A percentile compares a stretch with the other conserved stretches of the same genome.
Evolutionary conservation across 2,888 invertebrate species (phyloP).

Genomic region (Odiellus spinosus): DNA sequence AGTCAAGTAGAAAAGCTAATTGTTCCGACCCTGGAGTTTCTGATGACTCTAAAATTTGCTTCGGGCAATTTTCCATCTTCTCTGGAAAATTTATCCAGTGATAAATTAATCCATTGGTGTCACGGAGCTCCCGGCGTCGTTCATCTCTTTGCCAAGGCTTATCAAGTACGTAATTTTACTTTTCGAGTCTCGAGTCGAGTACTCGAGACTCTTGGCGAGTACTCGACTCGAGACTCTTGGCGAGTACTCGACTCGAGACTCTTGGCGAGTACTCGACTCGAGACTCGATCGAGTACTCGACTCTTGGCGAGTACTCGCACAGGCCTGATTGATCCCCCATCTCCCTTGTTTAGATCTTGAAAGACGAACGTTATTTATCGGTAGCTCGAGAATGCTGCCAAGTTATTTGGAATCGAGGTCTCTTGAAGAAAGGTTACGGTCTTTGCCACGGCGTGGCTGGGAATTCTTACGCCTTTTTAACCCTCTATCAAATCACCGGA

Average conservation of each 20-base stretch:
- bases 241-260: too few species aligned
- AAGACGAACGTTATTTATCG: conserved; percentile 48
- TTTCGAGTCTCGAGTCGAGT: conserved; percentile 8
- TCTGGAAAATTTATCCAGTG: conserved; percentile 42
- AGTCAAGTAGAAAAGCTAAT: conserved; percentile 37
- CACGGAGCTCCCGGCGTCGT: conserved; percentile 83
- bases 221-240: too few species aligned
- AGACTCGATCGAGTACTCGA: too few species aligned
- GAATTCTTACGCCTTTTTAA: conserved; percentile 67
- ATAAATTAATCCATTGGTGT: conserved; percentile 79
- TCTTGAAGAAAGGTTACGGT: conserved; percentile 67
- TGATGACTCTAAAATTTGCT: conserved; percentile 30
- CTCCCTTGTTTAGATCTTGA: conserved; percentile 41
- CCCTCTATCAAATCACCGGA: conserved; percentile 57
- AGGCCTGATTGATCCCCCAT: too few species aligned
- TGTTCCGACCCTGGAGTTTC: conserved; percentile 30
- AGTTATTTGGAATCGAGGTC: conserved; percentile 61
- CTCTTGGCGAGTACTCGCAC: too few species aligned
- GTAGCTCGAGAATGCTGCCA: conserved; percentile 54
- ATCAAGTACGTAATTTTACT: conserved; percentile 38
- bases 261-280: too few species aligned
- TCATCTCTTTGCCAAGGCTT: conserved; percentile 43
- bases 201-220: too few species aligned
- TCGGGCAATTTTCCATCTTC: conserved; percentile 64
- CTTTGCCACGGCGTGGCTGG: conserved; percentile 77